Evolutionary conservation across 2,888 invertebrate genomes (phyloP).

Genomic region (Apamea crenata): DNA sequence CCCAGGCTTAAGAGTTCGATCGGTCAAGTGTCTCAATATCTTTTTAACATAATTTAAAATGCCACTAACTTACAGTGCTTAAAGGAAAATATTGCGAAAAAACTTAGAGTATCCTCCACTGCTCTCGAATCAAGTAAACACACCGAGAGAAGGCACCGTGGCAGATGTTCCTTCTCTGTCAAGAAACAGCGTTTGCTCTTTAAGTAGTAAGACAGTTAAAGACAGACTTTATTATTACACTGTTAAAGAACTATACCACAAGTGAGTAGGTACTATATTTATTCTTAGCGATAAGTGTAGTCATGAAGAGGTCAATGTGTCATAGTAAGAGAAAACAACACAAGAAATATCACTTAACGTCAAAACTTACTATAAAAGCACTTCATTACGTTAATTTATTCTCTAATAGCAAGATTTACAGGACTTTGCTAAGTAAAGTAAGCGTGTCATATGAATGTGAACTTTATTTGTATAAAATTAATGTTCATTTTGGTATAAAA

Average conservation of each 20-base stretch:
- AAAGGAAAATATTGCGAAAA: not conserved
- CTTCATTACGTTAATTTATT: slow-evolving; percentile 15
- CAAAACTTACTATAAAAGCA: slow-evolving; percentile 32
- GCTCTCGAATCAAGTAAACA: not conserved
- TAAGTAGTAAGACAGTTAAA: not conserved
- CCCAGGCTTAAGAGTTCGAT: not conserved
- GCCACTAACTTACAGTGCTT: not conserved
- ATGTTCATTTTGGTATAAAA: not conserved
- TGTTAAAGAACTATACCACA: slow-evolving; percentile 21
- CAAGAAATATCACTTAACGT: slow-evolving; percentile 26
- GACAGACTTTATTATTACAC: not conserved
- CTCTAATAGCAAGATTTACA: not conserved
- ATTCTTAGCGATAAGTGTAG: slow-evolving; percentile 46
- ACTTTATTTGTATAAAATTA: not conserved
- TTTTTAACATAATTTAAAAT: not conserved
- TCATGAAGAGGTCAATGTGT: slow-evolving; percentile 44
- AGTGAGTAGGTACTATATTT: slow-evolving; percentile 28
- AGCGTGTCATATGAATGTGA: not conserved
- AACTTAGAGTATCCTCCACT: not conserved
- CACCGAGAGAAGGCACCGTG: too few species aligned
- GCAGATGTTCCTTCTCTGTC: not conserved
- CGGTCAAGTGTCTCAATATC: not conserved
- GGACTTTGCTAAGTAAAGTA: not conserved
- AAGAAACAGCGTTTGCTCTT: not conserved
- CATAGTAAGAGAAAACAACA: slow-evolving; percentile 35